Conservation (phyloP, 2,113 vertebrate genomes). For the Passer montanus region DNA sequence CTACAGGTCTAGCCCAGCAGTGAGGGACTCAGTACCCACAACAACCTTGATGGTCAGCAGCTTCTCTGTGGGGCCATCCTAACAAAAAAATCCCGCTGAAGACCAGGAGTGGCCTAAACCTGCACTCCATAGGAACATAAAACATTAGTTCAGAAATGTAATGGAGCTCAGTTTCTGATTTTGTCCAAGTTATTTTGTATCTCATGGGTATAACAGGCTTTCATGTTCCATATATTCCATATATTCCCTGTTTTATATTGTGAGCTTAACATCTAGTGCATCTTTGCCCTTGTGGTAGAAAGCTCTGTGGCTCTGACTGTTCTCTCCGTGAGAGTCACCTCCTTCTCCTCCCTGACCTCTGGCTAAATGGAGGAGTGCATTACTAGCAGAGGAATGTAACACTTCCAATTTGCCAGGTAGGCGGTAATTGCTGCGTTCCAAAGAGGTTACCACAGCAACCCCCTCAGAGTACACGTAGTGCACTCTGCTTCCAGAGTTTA, state of each 20-base stretch:
- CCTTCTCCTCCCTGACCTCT: slow-evolving; percentile 55
- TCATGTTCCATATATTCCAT: not conserved
- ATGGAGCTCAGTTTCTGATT: fast-evolving
- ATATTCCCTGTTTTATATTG: not conserved
- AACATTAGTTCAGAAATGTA: not conserved
- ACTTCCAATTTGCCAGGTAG: slow-evolving; percentile 19
- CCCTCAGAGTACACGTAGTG: not conserved
- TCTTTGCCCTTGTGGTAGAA: not conserved
- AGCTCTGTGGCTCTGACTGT: not conserved
- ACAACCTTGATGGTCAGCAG: not conserved
- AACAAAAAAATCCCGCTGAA: not conserved
- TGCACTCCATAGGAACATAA: not conserved
- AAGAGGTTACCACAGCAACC: slow-evolving; percentile 1
- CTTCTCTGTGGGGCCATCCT: not conserved
- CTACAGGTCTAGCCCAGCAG: not conserved
- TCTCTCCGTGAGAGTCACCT: not conserved
- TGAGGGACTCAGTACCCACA: not conserved
- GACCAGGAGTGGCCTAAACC: not conserved
- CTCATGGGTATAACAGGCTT: not conserved
- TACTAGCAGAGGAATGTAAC: slow-evolving; percentile 17
- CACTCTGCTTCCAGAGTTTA: not conserved
- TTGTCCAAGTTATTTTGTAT: not conserved
- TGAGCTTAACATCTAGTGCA: not conserved
- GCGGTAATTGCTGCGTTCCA: slow-evolving; percentile 30
- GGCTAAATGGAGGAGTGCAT: slow-evolving; percentile 56